Percentiles rank a stretch among this genome's conserved stretches.
phyloP scores from a whole-genome alignment of 2,888 invertebrate genomes.

The Tyria jacobaeae region DNA sequence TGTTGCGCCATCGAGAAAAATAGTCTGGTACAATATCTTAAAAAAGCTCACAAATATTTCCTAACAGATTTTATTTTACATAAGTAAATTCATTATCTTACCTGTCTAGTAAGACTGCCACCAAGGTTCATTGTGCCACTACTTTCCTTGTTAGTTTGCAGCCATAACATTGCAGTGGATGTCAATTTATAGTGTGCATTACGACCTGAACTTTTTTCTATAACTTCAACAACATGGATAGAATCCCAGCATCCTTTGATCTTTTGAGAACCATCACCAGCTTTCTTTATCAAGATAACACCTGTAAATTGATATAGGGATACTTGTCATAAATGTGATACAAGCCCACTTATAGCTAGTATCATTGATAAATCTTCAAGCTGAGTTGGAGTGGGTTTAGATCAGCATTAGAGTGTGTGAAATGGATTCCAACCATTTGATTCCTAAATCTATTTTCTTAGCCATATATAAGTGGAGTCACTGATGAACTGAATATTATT shows the following conservation, averaged over 20 bases:
- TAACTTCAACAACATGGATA: conserved; percentile 99
- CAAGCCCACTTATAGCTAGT: too few relatives aligned
- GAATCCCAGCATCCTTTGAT: conserved; percentile 99
- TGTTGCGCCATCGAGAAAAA: too few relatives aligned
- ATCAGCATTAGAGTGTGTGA: too few relatives aligned
- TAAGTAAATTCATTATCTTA: conserved; percentile 66
- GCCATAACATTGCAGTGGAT: conserved; percentile 99
- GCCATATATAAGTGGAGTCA: too few relatives aligned
- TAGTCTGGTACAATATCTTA: too few relatives aligned
- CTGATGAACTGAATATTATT: too few relatives aligned
- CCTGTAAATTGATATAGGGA: conserved; percentile 82
- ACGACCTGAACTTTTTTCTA: conserved; percentile 97
- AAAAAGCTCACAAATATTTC: too few relatives aligned
- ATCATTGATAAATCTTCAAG: too few relatives aligned
- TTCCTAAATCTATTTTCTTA: too few relatives aligned
- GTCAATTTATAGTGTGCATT: conserved; percentile 99
- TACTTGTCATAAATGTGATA: background rate
- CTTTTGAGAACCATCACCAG: conserved; percentile 98
- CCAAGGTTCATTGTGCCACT: conserved; percentile 99
- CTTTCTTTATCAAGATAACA: conserved; percentile 99
- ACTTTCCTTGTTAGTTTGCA: conserved; percentile 98
- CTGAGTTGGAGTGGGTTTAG: too few relatives aligned
- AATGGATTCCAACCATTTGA: too few relatives aligned
- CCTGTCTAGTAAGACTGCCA: conserved; percentile 98
- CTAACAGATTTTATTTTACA: too few relatives aligned